Conservation (phyloP, 1,140 invertebrate genomes). For the Drosophila ambigua region DNA sequence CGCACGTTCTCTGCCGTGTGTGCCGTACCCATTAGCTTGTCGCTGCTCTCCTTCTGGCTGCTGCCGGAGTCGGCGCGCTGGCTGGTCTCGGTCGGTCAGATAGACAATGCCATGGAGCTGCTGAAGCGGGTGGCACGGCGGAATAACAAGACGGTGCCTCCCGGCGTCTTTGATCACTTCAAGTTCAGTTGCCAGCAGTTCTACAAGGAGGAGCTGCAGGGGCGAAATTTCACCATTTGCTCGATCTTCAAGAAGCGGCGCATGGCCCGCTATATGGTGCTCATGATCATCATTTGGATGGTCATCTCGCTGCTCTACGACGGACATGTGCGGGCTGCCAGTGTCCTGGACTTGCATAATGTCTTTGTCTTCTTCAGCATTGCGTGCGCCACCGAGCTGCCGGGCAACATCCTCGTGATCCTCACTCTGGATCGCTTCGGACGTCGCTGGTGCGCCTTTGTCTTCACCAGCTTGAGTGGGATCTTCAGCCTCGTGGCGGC, state of each 20-base stretch:
- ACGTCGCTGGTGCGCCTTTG: slow-evolving; percentile 92
- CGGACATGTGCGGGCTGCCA: slow-evolving; percentile 93
- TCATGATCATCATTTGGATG: slow-evolving; percentile 94
- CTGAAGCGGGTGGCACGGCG: slow-evolving; percentile 90
- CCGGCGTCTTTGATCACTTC: slow-evolving; percentile 89
- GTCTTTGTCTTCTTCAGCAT: slow-evolving; percentile 93
- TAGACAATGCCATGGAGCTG: slow-evolving; percentile 90
- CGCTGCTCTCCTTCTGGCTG: slow-evolving; percentile 88
- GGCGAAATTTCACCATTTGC: slow-evolving; percentile 89
- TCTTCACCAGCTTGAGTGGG: slow-evolving; percentile 91
- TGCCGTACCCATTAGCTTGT: slow-evolving; percentile 88
- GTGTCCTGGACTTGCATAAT: slow-evolving; percentile 89
- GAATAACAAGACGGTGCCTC: slow-evolving; percentile 89
- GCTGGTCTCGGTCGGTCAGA: slow-evolving; percentile 92
- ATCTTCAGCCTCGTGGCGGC: slow-evolving; percentile 91
- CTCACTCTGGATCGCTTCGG: slow-evolving; percentile 92
- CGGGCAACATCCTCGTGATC: slow-evolving; percentile 92
- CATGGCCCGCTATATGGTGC: slow-evolving; percentile 88
- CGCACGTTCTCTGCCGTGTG: slow-evolving; percentile 87
- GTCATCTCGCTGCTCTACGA: slow-evolving; percentile 93
- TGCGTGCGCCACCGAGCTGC: slow-evolving; percentile 89
- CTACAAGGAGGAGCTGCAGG: slow-evolving; percentile 88
- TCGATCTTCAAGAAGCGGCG: slow-evolving; percentile 90
- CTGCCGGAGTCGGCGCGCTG: slow-evolving; percentile 92
- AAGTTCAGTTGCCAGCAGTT: slow-evolving; percentile 77